A percentile compares a stretch with the other conserved stretches of the same genome.
Conservation (phyloP, 2,113 vertebrate species). For the Sylvia atricapilla region DNA sequence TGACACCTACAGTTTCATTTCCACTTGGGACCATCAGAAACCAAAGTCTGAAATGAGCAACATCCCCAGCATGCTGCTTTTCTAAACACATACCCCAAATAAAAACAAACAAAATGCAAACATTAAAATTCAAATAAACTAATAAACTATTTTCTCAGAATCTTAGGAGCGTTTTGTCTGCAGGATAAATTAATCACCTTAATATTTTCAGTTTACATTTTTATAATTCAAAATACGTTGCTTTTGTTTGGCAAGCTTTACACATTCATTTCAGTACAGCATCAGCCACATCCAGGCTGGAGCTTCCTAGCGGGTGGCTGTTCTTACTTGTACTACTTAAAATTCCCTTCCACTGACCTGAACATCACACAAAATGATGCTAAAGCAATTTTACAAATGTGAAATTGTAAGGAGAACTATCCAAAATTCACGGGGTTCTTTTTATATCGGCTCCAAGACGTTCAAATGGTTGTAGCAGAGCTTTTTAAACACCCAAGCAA, state of each 20-base stretch:
- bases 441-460: background rate
- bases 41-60: background rate
- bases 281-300: background rate
- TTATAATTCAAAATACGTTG: slow-evolving; percentile 6
- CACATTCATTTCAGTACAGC: background rate
- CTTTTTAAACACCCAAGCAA: background rate
- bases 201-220: slow-evolving; percentile 13
- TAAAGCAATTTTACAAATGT: background rate
- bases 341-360: background rate
- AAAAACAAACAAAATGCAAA: background rate
- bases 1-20: background rate
- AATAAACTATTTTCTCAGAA: background rate
- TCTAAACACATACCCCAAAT: background rate
- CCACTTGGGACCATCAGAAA: background rate
- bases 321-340: background rate
- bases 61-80: background rate
- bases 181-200: background rate
- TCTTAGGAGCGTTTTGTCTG: background rate
- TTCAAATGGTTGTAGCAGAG: background rate
- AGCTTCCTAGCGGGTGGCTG: background rate
- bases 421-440: background rate
- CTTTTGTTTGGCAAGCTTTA: slow-evolving; percentile 9
- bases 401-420: background rate
- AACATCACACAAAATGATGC: background rate
- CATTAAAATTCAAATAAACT: background rate